A percentile compares a stretch with the other conserved stretches of the same genome.
Evolutionary conservation across 1,140 invertebrate genomes (phyloP).

Genomic region (Drosophila sproati): DNA sequence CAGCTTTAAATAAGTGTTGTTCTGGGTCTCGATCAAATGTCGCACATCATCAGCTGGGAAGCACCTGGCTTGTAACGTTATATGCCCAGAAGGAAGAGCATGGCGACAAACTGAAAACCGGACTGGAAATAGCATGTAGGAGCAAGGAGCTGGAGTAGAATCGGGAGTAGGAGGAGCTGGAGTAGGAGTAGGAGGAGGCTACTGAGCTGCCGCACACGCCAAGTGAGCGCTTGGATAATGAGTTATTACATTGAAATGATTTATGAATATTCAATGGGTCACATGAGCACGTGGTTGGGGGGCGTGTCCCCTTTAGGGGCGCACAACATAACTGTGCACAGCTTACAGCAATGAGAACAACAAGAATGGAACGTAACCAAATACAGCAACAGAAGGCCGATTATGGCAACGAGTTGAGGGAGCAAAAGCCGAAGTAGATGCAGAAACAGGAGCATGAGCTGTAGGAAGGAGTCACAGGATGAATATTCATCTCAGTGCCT

Average conservation of each 20-base stretch:
- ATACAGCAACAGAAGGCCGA: constrained; percentile 41
- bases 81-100: constrained; percentile 19
- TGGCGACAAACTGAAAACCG: no score
- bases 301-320: constrained; percentile 34
- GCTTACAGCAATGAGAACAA: not conserved
- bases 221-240: constrained; percentile 48
- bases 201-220: constrained; percentile 47
- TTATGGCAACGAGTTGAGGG: not conserved
- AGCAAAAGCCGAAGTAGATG: not conserved
- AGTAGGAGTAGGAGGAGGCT: not conserved
- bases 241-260: constrained; percentile 70
- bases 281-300: constrained; percentile 38
- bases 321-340: constrained; percentile 41
- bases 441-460: not conserved
- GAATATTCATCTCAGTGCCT: constrained; percentile 20
- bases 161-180: not conserved
- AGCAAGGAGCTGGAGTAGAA: constrained; percentile 3
- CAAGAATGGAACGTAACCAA: constrained; percentile 51
- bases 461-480: not conserved
- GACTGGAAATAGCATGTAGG: constrained; percentile 10
- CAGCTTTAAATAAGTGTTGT: no score
- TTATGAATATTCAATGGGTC: constrained; percentile 78
- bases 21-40: no score
- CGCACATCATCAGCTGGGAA: not conserved
- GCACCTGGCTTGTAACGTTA: constrained; percentile 48